Evolutionary conservation across 2,888 invertebrate species (phyloP).

Genomic region (Eupithecia inturbata): DNA sequence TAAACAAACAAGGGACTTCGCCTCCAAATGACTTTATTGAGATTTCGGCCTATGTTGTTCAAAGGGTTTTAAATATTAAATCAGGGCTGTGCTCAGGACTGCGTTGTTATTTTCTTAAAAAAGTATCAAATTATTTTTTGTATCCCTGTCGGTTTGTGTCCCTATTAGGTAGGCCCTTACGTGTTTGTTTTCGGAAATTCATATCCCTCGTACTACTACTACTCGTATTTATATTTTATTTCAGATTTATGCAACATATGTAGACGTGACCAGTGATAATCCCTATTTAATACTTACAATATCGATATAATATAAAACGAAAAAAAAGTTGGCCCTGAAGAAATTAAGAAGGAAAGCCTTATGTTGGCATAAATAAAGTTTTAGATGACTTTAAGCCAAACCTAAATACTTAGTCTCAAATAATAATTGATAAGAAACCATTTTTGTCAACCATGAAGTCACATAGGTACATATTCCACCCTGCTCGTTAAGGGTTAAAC

Average conservation of each 20-base stretch:
- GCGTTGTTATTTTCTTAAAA: neutral
- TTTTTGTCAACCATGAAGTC: constrained; percentile 6
- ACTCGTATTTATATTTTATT: neutral
- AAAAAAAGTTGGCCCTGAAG: neutral
- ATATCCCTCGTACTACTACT: too few species aligned
- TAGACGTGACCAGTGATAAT: neutral
- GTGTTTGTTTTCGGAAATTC: neutral
- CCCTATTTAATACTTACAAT: neutral
- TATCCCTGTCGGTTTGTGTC: neutral
- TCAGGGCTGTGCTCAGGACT: constrained; percentile 16
- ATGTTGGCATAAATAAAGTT: neutral
- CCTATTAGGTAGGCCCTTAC: neutral
- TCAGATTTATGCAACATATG: neutral
- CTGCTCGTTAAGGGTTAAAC: constrained; percentile 58
- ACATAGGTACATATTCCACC: neutral
- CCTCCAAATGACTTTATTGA: constrained; percentile 76
- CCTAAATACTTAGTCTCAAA: neutral
- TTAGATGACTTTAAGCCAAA: neutral
- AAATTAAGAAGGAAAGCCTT: neutral
- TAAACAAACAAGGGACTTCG: constrained; percentile 78
- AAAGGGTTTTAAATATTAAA: constrained; percentile 47
- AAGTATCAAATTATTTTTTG: neutral
- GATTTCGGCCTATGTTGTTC: constrained; percentile 40
- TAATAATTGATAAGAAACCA: neutral
- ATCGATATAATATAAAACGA: too few species aligned